phyloP scores from a whole-genome alignment of 2,797 vertebrate species.

The Rhyacichthys aspro region DNA sequence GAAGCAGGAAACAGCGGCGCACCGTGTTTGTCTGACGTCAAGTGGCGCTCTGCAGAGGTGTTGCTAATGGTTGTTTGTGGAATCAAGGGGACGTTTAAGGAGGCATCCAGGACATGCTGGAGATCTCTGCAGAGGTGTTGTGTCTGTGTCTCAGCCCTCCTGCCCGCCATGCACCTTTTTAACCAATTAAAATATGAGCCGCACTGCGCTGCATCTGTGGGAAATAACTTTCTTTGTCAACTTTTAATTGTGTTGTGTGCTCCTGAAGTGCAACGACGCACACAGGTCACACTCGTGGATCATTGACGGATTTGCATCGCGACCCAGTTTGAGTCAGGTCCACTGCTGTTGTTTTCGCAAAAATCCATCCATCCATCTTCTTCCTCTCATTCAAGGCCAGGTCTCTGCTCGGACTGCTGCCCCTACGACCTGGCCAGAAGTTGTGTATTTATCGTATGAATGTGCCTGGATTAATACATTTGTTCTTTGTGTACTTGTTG shows the following conservation, averaged over 20 bases:
- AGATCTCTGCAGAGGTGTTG: constrained; percentile 3
- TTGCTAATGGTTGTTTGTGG: constrained; percentile 33
- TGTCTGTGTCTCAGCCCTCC: constrained; percentile 14
- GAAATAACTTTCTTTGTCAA: constrained; percentile 6
- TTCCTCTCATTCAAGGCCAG: too few species aligned
- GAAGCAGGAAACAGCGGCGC: constrained; percentile 55
- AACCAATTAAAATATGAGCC: not conserved
- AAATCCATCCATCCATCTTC: too few species aligned
- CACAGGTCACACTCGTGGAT: constrained; percentile 7
- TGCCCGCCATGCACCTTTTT: not conserved
- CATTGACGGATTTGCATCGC: not conserved
- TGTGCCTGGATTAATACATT: not conserved
- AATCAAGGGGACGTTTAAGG: constrained; percentile 27
- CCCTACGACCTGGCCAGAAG: too few species aligned
- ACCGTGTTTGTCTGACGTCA: constrained; percentile 40
- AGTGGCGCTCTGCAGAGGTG: constrained; percentile 20
- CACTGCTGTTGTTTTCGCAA: too few species aligned
- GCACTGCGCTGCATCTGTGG: not conserved
- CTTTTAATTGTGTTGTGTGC: constrained; percentile 7
- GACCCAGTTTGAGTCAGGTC: not conserved
- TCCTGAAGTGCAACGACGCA: constrained; percentile 2
- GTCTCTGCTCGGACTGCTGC: too few species aligned
- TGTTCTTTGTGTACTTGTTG: constrained; percentile 3
- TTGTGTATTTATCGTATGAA: too few species aligned
- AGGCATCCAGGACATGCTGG: constrained; percentile 12